Base-by-base conservation (phyloP, 2,113 vertebrate species). In the Zeus faber region DNA sequence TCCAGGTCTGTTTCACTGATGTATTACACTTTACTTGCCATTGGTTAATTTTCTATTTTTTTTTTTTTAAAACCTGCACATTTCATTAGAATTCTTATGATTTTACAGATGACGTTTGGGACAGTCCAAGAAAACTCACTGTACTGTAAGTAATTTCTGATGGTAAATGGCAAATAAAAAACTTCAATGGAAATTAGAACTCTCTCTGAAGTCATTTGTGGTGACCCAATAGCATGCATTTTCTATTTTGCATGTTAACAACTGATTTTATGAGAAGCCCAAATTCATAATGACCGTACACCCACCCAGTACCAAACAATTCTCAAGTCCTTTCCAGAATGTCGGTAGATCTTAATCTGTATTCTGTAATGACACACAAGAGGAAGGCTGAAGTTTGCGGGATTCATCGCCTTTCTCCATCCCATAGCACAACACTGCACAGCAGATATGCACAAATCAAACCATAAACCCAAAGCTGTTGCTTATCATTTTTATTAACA, bases 401-500 rank as follows among this genome's bases (percentile, higher is more conserved):
- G 2, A 17, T 40, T n/a, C n/a, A n/a, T n/a, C n/a, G 11, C 11
- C 10, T 24, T 21, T 25, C 6, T 10, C n/a, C 6, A 24, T n/a
- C 24, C n/a, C 10, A 2, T 9, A 9, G 4, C 13, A 27, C 24
- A 49, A 22, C 20, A 51, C 2, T 17, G 6, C 1, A 18, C 20
- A 9, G 1, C 20, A 17, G 6, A 2, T 16, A 0, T 5, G 16
- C 43, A 10, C 3, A 50, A 6, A 64, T 3, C 33, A 13, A 60
- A 25, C 59, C 24, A 20, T 1, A 4, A n/a, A n/a, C n/a, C 31
- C 16, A 26, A 47, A 47, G 29, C 23, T 47, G 77, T 76, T 74
- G 52, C 51, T 76, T 74, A 66, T 70, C 48, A 54, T 81, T 85
- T 52, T 86, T 86, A 85, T 84, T 80, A 81, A 89, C 85, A 86